phyloP scores from a whole-genome alignment of 2,113 vertebrate genomes.

The Pongo pygmaeus region DNA sequence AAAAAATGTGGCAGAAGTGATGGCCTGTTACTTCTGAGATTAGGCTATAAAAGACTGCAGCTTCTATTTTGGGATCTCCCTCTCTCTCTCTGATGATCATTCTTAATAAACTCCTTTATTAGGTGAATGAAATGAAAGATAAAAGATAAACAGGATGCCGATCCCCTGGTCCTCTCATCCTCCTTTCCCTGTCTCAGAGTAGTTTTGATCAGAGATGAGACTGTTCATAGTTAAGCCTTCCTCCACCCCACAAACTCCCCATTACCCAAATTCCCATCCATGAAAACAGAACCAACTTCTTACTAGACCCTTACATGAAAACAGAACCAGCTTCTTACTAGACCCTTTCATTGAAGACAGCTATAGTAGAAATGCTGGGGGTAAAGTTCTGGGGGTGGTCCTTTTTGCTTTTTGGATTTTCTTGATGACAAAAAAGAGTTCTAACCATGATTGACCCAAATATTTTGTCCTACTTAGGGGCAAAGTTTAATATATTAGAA shows the following conservation, averaged over 20 bases:
- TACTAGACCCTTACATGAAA: background rate
- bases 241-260: background rate
- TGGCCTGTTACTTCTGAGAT: background rate
- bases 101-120: background rate
- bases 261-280: background rate
- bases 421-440: slow-evolving; percentile 31
- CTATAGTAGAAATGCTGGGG: background rate
- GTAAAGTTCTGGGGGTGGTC: background rate
- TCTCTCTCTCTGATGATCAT: background rate
- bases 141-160: background rate
- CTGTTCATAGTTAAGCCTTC: background rate
- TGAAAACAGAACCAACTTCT: background rate
- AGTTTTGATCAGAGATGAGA: background rate
- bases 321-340: background rate
- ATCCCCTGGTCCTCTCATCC: background rate
- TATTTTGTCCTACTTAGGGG: background rate
- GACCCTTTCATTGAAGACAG: background rate
- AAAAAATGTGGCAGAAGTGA: background rate
- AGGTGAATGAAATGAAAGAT: background rate
- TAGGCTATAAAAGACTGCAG: background rate
- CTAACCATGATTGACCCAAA: background rate
- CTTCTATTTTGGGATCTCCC: background rate
- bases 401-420: slow-evolving; percentile 41
- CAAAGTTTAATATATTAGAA: slow-evolving; percentile 23
- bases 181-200: background rate